These are phyloP conservation scores for Acleris sparsana DNA, from an alignment of 2,888 invertebrate species.

Conservation along the genomic window DNA sequence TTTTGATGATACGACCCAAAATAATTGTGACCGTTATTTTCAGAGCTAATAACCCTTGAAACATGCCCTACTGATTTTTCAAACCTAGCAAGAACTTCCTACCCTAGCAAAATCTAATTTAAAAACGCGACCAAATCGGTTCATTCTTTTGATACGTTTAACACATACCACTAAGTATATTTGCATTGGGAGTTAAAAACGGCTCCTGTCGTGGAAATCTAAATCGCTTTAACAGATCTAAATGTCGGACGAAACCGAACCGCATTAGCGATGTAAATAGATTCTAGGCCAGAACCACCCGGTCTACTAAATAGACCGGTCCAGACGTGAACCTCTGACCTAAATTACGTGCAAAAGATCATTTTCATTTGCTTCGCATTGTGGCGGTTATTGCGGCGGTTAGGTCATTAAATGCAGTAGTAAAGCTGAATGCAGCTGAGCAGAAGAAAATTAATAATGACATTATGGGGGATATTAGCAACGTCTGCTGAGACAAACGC, in stretches of 20 bases:
- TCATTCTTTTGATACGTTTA: too few species aligned
- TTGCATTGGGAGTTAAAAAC: background rate
- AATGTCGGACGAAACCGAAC: constrained; percentile 29
- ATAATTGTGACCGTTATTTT: too few species aligned
- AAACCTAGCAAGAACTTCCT: too few species aligned
- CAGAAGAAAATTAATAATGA: background rate
- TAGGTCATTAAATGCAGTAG: constrained; percentile 7
- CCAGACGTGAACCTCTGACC: constrained; percentile 8
- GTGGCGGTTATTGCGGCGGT: constrained; percentile 12
- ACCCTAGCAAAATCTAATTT: too few species aligned
- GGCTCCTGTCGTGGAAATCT: background rate
- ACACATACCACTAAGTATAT: too few species aligned
- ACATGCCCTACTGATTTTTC: too few species aligned
- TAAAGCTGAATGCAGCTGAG: background rate
- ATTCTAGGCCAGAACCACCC: constrained; percentile 41
- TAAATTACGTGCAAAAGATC: constrained; percentile 26
- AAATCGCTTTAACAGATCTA: constrained; percentile 15
- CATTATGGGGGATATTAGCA: background rate
- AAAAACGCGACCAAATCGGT: too few species aligned
- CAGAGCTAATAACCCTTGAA: too few species aligned
- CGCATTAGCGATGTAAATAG: constrained; percentile 46
- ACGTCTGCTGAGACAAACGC: too few species aligned
- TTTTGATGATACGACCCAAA: too few species aligned
- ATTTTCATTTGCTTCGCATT: constrained; percentile 16
- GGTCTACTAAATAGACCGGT: constrained; percentile 26